Evolutionary conservation across 2,113 vertebrate species (phyloP).

Genomic region (Ptilorrhoa leucosticta): DNA sequence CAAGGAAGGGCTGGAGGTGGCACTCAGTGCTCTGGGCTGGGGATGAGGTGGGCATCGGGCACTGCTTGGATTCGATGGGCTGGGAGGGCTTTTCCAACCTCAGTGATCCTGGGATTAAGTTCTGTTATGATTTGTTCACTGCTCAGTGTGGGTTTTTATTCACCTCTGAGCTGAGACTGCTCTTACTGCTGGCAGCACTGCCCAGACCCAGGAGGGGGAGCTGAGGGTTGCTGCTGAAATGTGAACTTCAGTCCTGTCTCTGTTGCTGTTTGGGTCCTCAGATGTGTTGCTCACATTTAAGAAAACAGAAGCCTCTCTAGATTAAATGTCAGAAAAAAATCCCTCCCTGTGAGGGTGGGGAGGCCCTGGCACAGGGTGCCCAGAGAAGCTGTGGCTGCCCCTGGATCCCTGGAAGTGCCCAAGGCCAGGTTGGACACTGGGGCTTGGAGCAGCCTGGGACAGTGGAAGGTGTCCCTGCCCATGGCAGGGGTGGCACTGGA

Average conservation of each 20-base stretch:
- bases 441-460: neutral
- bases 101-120: neutral
- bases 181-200: neutral
- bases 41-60: neutral
- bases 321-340: neutral
- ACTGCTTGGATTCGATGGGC: accelerated
- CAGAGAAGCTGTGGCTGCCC: neutral
- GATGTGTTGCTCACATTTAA: neutral
- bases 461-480: neutral
- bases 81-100: neutral
- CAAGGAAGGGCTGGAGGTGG: neutral
- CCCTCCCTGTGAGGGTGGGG: accelerated
- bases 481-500: neutral
- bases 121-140: neutral
- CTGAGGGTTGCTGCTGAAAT: neutral
- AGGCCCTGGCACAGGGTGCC: neutral
- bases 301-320: neutral
- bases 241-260: neutral
- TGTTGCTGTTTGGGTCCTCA: neutral
- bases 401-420: neutral
- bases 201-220: neutral
- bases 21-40: neutral
- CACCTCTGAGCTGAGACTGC: neutral
- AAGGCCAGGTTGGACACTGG: neutral
- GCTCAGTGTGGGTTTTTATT: neutral